A percentile compares a stretch with the other conserved stretches of the same genome.
Evolutionary conservation across 2,113 vertebrate species (phyloP).

Genomic region (Pelmatolapia mariae): DNA sequence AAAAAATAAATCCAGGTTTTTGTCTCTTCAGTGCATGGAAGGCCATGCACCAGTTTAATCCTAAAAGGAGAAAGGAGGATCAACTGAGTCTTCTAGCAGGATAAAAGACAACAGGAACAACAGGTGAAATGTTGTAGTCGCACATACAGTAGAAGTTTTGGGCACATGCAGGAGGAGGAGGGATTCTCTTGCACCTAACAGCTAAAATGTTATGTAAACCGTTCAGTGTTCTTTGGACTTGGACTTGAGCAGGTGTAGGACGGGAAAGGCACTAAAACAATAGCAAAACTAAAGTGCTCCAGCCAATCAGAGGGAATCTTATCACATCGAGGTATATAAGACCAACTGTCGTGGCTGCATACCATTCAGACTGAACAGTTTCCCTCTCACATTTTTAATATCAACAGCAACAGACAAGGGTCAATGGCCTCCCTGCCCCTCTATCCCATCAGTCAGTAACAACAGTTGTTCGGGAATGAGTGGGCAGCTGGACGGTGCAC

Average conservation of each 20-base stretch:
- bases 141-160: not conserved
- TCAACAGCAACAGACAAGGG: not conserved
- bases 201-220: constrained; percentile 41
- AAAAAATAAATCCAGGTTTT: not conserved
- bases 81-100: not conserved
- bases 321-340: not conserved
- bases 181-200: not conserved
- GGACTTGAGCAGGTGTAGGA: not conserved
- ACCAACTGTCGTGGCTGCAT: not conserved
- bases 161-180: not conserved
- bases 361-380: not conserved
- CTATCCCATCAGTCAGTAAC: too few species aligned
- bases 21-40: not conserved
- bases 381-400: not conserved
- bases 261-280: constrained; percentile 36
- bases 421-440: too few species aligned
- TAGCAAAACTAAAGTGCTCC: not conserved
- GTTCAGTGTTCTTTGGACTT: constrained; percentile 59
- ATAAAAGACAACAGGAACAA: not conserved
- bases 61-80: not conserved
- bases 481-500: too few species aligned
- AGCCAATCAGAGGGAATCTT: constrained; percentile 17
- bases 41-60: too few species aligned
- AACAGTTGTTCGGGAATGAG: too few species aligned
- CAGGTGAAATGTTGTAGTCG: not conserved